Evolutionary conservation across 1,140 invertebrate genomes (phyloP).

Genomic region (Helicorthomorpha holstii): DNA sequence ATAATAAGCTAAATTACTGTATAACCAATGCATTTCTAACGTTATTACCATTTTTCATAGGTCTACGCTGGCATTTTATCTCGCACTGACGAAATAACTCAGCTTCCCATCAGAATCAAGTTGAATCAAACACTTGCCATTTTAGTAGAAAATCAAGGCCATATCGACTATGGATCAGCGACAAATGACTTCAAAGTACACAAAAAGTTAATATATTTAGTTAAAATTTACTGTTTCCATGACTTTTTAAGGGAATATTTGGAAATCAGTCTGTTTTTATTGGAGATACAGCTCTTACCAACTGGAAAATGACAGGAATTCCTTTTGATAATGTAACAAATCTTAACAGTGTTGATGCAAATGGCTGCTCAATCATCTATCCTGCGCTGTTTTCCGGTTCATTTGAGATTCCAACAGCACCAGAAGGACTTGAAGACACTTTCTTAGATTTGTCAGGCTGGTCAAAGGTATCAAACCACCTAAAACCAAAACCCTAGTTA

Average conservation of each 20-base stretch:
- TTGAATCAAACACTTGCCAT: slow-evolving; percentile 39
- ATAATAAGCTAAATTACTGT: too few relatives aligned
- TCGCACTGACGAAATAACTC: slow-evolving; percentile 33
- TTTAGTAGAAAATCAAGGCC: slow-evolving; percentile 66
- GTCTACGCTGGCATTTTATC: slow-evolving; percentile 34
- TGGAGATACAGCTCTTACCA: too few relatives aligned
- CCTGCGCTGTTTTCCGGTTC: slow-evolving; percentile 26
- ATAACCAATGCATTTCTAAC: too few relatives aligned
- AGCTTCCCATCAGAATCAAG: slow-evolving; percentile 32
- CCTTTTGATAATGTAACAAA: too few relatives aligned
- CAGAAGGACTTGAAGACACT: slow-evolving; percentile 32
- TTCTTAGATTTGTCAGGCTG: slow-evolving; percentile 45
- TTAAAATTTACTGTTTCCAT: too few relatives aligned
- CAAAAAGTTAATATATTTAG: not conserved
- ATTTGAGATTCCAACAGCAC: slow-evolving; percentile 22
- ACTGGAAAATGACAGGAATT: slow-evolving; percentile 22
- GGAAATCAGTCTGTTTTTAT: too few relatives aligned
- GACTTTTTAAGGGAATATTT: too few relatives aligned
- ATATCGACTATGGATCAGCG: slow-evolving; percentile 50
- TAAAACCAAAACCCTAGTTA: too few relatives aligned
- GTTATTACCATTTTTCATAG: too few relatives aligned
- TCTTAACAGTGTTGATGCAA: slow-evolving; percentile 13
- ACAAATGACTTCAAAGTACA: slow-evolving; percentile 37
- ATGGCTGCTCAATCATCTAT: not conserved
- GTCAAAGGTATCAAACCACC: slow-evolving; percentile 49